Percentiles rank a stretch among this genome's conserved stretches.
phyloP scores from a whole-genome alignment of 1,140 invertebrate species.

The Halictus rubicundus region DNA sequence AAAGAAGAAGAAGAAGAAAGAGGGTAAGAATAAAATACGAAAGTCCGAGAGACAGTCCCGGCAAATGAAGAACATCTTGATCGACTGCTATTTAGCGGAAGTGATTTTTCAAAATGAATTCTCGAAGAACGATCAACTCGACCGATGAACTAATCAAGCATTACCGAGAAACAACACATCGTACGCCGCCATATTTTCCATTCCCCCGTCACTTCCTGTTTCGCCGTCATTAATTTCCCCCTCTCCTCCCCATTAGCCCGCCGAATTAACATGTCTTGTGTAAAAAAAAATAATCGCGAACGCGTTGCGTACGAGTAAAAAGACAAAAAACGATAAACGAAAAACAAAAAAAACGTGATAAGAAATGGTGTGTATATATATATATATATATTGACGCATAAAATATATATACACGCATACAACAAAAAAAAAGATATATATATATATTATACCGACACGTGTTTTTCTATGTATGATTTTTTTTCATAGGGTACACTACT shows the following conservation, averaged over 20 bases:
- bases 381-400: conserved; percentile 41
- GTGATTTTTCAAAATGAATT: background rate
- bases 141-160: background rate
- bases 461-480: conserved; percentile 66
- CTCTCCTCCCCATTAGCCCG: background rate
- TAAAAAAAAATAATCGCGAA: conserved; percentile 26
- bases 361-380: conserved; percentile 59
- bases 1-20: no score
- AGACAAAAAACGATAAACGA: conserved; percentile 29
- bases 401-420: no score
- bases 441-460: conserved; percentile 59
- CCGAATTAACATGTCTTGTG: conserved; percentile 31
- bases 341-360: conserved; percentile 62
- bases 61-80: background rate
- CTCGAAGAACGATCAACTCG: background rate
- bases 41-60: conserved; percentile 7
- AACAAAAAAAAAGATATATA: background rate
- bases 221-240: background rate
- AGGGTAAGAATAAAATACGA: background rate
- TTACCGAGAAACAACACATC: background rate
- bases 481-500: conserved; percentile 55
- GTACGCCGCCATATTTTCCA: background rate
- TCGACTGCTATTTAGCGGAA: background rate
- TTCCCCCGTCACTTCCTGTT: background rate
- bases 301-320: conserved; percentile 47